These are phyloP conservation scores for Oophaga sylvatica DNA, from an alignment of 2,797 vertebrate species.

Conservation along the genomic window DNA sequence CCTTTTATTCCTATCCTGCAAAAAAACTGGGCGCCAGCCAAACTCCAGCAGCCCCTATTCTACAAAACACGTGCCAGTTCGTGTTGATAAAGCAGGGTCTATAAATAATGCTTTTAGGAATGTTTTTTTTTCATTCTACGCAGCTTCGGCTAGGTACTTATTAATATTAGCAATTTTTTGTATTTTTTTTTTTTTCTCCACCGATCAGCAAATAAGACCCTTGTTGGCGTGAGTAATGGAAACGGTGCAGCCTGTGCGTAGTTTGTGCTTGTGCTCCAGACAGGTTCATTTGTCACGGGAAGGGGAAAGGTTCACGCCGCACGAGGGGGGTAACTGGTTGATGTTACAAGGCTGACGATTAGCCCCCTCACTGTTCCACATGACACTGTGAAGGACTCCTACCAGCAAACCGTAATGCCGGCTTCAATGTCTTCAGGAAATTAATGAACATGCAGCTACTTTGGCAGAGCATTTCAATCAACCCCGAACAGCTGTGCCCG, in stretches of 20 bases:
- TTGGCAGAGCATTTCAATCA: constrained; percentile 98
- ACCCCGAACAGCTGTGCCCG: constrained; percentile 82
- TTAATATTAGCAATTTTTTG: constrained; percentile 75
- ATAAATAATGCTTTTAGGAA: constrained; percentile 72
- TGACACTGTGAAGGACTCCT: constrained; percentile 83
- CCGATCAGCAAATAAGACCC: constrained; percentile 80
- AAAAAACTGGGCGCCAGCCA: constrained; percentile 30
- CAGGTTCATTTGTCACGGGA: constrained; percentile 94
- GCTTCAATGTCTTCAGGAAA: constrained; percentile 86
- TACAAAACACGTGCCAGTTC: constrained; percentile 10
- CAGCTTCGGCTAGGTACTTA: constrained; percentile 73
- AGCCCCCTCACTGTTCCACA: constrained; percentile 82
- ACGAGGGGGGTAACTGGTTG: constrained; percentile 83
- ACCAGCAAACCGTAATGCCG: constrained; percentile 84
- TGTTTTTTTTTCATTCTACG: constrained; percentile 60
- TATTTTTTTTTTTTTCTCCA: constrained; percentile 65
- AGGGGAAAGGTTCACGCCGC: constrained; percentile 83
- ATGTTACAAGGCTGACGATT: constrained; percentile 85
- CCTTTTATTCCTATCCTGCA: neutral
- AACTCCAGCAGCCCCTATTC: constrained; percentile 4
- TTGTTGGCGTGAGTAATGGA: constrained; percentile 83
- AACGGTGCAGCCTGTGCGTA: constrained; percentile 77
- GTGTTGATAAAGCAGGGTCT: constrained; percentile 67
- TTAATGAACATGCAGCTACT: constrained; percentile 93
- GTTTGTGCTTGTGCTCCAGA: constrained; percentile 86